Evolutionary conservation across 2,888 invertebrate species (phyloP).

Genomic region (Octonoba sinensis): DNA sequence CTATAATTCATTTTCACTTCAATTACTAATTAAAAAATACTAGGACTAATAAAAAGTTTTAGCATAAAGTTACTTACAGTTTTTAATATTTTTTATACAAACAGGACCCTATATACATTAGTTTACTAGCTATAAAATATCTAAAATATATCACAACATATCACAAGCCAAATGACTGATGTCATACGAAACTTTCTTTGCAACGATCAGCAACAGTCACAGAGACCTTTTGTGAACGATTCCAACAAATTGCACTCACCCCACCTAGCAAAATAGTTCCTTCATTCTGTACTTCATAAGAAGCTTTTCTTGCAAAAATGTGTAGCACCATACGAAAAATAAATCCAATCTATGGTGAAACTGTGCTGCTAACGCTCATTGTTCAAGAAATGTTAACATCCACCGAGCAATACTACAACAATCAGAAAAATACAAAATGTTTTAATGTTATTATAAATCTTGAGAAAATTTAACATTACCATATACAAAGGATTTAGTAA

Average conservation of each 20-base stretch:
- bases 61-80: conserved; percentile 33
- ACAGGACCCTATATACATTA: conserved; percentile 48
- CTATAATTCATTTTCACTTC: conserved; percentile 13
- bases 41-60: conserved; percentile 18
- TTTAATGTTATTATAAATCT: conserved; percentile 62
- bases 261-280: conserved; percentile 63
- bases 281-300: conserved; percentile 53
- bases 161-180: conserved; percentile 63
- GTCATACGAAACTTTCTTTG: conserved; percentile 35
- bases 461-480: conserved; percentile 65
- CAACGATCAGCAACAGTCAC: conserved; percentile 14
- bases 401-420: conserved; percentile 65
- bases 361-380: conserved; percentile 58
- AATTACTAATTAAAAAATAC: conserved; percentile 27
- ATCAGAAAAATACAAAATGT: conserved; percentile 66
- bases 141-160: conserved; percentile 64
- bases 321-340: conserved; percentile 65
- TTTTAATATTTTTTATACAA: conserved; percentile 29
- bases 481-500: conserved; percentile 65
- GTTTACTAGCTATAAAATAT: conserved; percentile 55
- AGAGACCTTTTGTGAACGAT: conserved; percentile 60
- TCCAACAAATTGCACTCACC: conserved; percentile 60
- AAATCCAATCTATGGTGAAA: conserved; percentile 62
- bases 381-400: conserved; percentile 59
- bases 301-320: conserved; percentile 63